A percentile compares a stretch with the other conserved stretches of the same genome.
Conservation (phyloP, 2,113 vertebrate genomes). For the Gasterosteus nipponicus region DNA sequence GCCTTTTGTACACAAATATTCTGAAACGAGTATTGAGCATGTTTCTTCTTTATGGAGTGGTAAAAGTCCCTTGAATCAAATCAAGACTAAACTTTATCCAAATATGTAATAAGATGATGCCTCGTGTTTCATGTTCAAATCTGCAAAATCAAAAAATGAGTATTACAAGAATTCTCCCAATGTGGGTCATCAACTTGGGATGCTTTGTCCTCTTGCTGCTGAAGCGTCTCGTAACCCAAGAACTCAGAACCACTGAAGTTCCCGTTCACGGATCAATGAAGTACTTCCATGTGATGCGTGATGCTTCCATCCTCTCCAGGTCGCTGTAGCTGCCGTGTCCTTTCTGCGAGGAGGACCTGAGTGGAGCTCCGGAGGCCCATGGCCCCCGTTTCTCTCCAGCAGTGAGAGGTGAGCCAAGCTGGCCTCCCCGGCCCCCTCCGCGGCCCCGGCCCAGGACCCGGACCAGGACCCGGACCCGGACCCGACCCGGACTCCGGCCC, state of each 20-base stretch:
- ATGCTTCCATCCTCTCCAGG: constrained; percentile 5
- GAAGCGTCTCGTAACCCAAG: neutral
- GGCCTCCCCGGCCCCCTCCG: constrained; percentile 74
- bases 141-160: too few relatives aligned
- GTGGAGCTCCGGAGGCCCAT: constrained; percentile 65
- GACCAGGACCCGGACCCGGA: constrained; percentile 50
- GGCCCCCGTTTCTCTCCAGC: constrained; percentile 61
- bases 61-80: neutral
- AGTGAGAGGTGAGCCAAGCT: constrained; percentile 80
- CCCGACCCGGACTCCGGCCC: constrained; percentile 50
- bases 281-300: neutral
- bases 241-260: neutral
- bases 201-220: neutral
- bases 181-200: too few relatives aligned
- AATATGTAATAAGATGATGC: too few relatives aligned
- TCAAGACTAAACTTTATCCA: too few relatives aligned
- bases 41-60: neutral
- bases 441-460: constrained; percentile 60
- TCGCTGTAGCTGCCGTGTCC: neutral
- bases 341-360: neutral
- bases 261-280: neutral
- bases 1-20: neutral
- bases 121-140: too few relatives aligned
- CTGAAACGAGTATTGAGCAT: neutral
- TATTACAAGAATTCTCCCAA: too few relatives aligned